Evolutionary conservation across 2,888 invertebrate species (phyloP), one percentile per base, ranked within the genome.

Genomic region (Digitonthophagus gazella): DNA sequence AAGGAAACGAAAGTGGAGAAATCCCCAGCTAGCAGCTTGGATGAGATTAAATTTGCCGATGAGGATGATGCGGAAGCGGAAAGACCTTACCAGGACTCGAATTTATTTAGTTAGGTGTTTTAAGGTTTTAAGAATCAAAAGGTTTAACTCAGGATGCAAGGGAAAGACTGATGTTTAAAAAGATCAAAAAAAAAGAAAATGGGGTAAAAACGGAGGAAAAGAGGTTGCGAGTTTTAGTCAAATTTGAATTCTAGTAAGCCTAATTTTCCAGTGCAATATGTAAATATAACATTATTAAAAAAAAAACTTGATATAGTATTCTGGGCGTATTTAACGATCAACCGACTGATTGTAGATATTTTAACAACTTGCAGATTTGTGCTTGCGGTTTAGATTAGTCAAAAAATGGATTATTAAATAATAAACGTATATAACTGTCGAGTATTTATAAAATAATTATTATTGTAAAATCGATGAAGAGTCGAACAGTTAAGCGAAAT

Each of bases 1-100:
- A 89, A 91, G 76, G 88, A 91, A 65, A 90, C 88, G 0, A 86
- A 85, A n/a, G 85, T 87, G 0, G 88, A 90, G 75, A 91, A 91
- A 78, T 89, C 88, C 0, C 89, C 88, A 14, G 85, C 87, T 72
- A 84, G 86, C 64, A 86, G 87, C 74, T 83, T 89, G 67, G 87
- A 87, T 66, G 91, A 91, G 74, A 88, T 92, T 64, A 89, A 87
- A 76, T 92, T 89, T 78, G 92, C 89, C 4, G 89, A 88, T 0
- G 88, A 88, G 1, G 82, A 81, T 16, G 76, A 77, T 19, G 28
- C n/a, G n/a, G 71, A 74, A 68, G 76, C 73, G 71, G 80, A 77
- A 71, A 78, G 75, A 67, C 76, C 78, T 79, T 82, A 81, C 81
- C 81, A 81, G 73, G 80, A 81, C 76, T 79, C 79, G 63, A 82